Base-by-base conservation (phyloP, 2,888 invertebrate species). In the Tuberolachnus salignus region DNA sequence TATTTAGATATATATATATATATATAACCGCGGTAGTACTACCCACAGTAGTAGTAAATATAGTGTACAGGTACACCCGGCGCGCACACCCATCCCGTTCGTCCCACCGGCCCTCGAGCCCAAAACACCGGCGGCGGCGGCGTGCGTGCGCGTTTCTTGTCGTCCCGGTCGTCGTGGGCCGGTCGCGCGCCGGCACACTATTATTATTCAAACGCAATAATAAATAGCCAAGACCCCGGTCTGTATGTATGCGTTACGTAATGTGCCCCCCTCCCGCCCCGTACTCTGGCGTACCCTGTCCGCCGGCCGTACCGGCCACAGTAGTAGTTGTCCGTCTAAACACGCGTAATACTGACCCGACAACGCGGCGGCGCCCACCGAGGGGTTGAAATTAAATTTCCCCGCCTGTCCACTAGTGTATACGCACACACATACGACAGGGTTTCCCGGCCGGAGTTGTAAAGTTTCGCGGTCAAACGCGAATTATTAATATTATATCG, bases 191-290 rank as follows among this genome's bases (percentile, higher is more conserved):
- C 34, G 10, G 23, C 23, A 64, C 44, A 21, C 55, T 74, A 75
- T 78, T 78, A 78, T 67, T 78, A 78, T 78, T 78, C 69, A 69
- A 78, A 67, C 78, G 67, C 10, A 55, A 44, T 57, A 67, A 75
- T 75, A 75, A 66, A 67, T 75, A 75, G 66, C 57, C 67, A 66
- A 75, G 66, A 46, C 55, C 46, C 23, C 13, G 16, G 4, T 13
- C n/a, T 67, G n/a, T 26, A 67, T 23, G 42, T 70, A 55, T 42
- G 16, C 55, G 42, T 11, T n/a, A n/a, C n/a, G n/a, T n/a, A n/a
- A n/a, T n/a, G n/a, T n/a, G n/a, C n/a, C n/a, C n/a, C n/a, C 16
- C 21, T 21, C 11, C 57, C 57, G 21, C 21, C 44, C n/a, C n/a
- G n/a, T n/a, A n/a, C n/a, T n/a, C 21, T 13, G 16, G 26, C 51